These are phyloP conservation scores for Phalacrocorax aristotelis DNA, from an alignment of 2,113 vertebrate genomes.

Conservation along the genomic window DNA sequence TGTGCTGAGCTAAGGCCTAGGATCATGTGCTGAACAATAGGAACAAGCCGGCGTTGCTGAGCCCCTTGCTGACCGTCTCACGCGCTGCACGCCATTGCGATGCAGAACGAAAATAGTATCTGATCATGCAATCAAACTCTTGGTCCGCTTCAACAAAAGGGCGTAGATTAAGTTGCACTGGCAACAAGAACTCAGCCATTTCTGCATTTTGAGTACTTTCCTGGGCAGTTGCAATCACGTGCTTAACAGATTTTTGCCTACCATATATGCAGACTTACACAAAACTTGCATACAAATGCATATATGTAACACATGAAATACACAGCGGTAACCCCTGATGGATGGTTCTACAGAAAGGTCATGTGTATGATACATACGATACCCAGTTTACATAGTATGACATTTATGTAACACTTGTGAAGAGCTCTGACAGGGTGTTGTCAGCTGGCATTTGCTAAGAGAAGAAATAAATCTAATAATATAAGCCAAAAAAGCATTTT, in stretches of 20 bases:
- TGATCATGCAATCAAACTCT: background rate
- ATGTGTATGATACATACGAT: background rate
- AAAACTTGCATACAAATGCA: background rate
- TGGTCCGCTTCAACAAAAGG: background rate
- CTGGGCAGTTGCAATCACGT: rapidly evolving
- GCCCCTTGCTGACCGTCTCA: background rate
- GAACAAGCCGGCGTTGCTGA: background rate
- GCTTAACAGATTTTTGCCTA: background rate
- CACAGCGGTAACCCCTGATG: background rate
- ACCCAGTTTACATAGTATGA: constrained; percentile 49
- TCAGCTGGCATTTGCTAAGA: constrained; percentile 67
- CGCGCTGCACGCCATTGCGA: rapidly evolving
- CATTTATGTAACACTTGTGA: constrained; percentile 54
- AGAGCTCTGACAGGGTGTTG: constrained; percentile 65
- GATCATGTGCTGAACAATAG: background rate
- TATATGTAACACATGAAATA: rapidly evolving
- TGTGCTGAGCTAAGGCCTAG: background rate
- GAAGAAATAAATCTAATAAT: constrained; percentile 73
- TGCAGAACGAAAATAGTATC: background rate
- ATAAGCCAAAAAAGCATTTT: constrained; percentile 59
- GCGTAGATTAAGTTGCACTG: background rate
- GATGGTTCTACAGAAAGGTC: background rate
- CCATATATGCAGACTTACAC: background rate
- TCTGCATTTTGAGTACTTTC: background rate
- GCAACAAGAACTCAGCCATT: background rate